phyloP scores from a whole-genome alignment of 2,797 vertebrate species.

The Melanotaenia pygmaea region DNA sequence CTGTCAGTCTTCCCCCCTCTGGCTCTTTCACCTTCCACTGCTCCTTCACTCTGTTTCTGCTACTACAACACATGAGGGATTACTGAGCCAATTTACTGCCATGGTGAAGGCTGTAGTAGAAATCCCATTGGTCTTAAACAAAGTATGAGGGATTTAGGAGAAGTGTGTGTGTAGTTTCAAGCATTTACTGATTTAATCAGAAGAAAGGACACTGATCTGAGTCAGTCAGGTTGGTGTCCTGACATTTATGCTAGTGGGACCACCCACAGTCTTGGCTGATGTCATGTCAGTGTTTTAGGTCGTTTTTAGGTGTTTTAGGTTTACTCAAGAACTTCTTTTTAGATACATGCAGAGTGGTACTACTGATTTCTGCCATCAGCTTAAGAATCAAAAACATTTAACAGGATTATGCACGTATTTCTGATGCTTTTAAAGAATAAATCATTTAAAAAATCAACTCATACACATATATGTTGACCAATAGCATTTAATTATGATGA shows the following conservation, averaged over 20 bases:
- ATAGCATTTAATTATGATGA: neutral
- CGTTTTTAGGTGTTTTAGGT: too few species aligned
- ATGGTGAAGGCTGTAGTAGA: neutral
- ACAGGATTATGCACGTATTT: too few species aligned
- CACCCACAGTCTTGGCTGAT: neutral
- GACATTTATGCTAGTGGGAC: neutral
- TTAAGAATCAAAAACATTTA: too few species aligned
- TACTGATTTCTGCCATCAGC: too few species aligned
- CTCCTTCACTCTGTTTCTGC: conserved; percentile 13
- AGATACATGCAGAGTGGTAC: too few species aligned
- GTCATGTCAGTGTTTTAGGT: neutral
- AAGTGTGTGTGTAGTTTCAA: conserved; percentile 11
- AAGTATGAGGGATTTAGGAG: conserved; percentile 7
- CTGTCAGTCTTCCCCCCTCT: neutral
- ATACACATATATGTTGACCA: neutral
- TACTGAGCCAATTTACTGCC: conserved; percentile 40
- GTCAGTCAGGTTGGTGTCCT: neutral
- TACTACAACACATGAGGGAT: neutral
- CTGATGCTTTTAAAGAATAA: too few species aligned
- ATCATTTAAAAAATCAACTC: too few species aligned
- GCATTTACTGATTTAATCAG: conserved; percentile 24
- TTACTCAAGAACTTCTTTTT: neutral
- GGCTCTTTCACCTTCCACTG: neutral
- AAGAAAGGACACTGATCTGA: conserved; percentile 2
- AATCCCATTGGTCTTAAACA: conserved; percentile 6